Evolutionary conservation across 2,797 vertebrate species (phyloP).

Genomic region (Petrocephalus schoutedeni): DNA sequence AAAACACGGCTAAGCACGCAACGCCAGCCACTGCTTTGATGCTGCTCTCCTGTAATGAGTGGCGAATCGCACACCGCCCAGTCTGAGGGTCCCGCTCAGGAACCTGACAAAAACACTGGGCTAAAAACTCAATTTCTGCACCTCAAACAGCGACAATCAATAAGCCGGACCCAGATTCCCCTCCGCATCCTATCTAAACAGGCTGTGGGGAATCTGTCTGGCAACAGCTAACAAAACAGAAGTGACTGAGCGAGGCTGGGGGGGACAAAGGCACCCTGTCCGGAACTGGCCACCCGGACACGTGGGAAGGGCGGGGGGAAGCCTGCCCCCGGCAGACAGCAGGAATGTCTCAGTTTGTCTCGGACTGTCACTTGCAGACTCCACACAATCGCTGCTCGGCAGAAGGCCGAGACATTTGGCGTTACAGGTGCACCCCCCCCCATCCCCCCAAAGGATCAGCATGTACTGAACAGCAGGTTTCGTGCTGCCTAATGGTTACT

Average conservation of each 20-base stretch:
- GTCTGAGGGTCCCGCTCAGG: slow-evolving; percentile 19
- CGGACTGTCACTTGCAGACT: slow-evolving; percentile 46
- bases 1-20: slow-evolving; percentile 27
- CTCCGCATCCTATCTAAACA: slow-evolving; percentile 40
- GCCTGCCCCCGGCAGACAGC: slow-evolving; percentile 50
- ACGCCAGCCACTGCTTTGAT: slow-evolving; percentile 32
- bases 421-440: not conserved
- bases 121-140: slow-evolving; percentile 27
- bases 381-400: slow-evolving; percentile 39
- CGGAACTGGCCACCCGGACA: slow-evolving; percentile 33
- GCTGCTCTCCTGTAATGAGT: slow-evolving; percentile 25
- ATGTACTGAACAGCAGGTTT: not conserved
- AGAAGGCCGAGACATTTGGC: not conserved
- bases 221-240: slow-evolving; percentile 53
- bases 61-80: slow-evolving; percentile 3
- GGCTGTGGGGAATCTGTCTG: slow-evolving; percentile 41
- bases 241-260: slow-evolving; percentile 39
- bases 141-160: slow-evolving; percentile 50
- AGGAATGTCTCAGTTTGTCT: slow-evolving; percentile 56
- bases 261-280: slow-evolving; percentile 54
- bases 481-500: not conserved
- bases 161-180: slow-evolving; percentile 31
- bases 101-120: slow-evolving; percentile 25
- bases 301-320: slow-evolving; percentile 42
- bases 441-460: not conserved